Evolutionary conservation across 2,113 vertebrate genomes (phyloP).

Genomic region (Jaculus jaculus): DNA sequence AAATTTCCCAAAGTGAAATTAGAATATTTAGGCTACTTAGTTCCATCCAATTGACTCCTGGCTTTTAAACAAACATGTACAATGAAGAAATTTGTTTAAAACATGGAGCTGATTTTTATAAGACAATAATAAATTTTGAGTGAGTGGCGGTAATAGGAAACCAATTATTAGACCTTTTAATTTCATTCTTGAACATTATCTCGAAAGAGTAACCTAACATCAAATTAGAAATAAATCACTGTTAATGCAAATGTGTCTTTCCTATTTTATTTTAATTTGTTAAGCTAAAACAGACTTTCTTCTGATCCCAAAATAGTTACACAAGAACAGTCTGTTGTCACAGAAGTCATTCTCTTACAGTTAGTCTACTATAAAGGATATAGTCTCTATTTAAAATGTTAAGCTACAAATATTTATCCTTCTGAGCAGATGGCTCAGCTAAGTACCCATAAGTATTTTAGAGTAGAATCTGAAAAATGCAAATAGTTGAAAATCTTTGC

Average conservation of each 20-base stretch:
- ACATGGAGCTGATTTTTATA: background rate
- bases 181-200: conserved; percentile 34
- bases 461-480: conserved; percentile 40
- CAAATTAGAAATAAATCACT: conserved; percentile 46
- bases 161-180: background rate
- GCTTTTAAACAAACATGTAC: conserved; percentile 11
- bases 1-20: conserved; percentile 17
- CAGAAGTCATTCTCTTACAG: conserved; percentile 57
- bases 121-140: background rate
- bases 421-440: conserved; percentile 65
- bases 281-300: conserved; percentile 57
- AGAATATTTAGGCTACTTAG: background rate
- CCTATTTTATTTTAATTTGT: conserved; percentile 39
- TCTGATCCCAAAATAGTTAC: conserved; percentile 57
- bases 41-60: background rate
- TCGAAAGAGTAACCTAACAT: conserved; percentile 36
- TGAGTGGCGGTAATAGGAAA: background rate
- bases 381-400: conserved; percentile 69
- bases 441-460: conserved; percentile 61
- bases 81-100: background rate
- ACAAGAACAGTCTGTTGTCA: conserved; percentile 67
- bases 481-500: conserved; percentile 66
- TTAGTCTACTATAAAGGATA: conserved; percentile 65
- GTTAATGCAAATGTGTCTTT: conserved; percentile 51
- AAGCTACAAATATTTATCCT: conserved; percentile 74